phyloP scores from a whole-genome alignment of 2,113 vertebrate genomes.

The Anoplopoma fimbria region DNA sequence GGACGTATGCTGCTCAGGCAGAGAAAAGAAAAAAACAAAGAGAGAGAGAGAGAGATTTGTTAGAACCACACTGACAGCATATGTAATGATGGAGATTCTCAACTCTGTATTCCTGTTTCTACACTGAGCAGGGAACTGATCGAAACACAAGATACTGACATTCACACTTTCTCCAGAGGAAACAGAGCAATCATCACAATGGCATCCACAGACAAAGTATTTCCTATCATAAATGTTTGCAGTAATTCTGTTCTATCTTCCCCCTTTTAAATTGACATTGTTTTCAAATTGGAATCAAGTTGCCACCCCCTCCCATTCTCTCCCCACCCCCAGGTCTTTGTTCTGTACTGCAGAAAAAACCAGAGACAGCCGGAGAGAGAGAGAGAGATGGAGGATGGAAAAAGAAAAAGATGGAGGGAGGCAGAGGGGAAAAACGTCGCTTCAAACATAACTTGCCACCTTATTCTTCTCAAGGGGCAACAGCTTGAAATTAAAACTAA shows the following conservation, averaged over 20 bases:
- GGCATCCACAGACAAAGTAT: conserved; percentile 49
- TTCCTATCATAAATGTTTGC: conserved; percentile 65
- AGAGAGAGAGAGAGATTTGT: conserved; percentile 61
- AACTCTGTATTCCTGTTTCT: conserved; percentile 50
- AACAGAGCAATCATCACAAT: conserved; percentile 60
- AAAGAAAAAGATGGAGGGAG: conserved; percentile 69
- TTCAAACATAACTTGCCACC: conserved; percentile 99
- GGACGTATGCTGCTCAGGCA: conserved; percentile 91
- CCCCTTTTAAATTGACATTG: conserved; percentile 67
- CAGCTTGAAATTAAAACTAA: conserved; percentile 99
- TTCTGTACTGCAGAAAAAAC: conserved; percentile 76
- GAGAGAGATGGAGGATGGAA: conserved; percentile 45
- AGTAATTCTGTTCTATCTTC: conserved; percentile 67
- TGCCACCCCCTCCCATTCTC: conserved; percentile 38
- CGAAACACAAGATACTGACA: conserved; percentile 52
- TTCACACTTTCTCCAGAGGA: conserved; percentile 42
- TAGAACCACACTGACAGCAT: conserved; percentile 48
- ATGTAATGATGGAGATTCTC: conserved; percentile 56
- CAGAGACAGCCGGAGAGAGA: conserved; percentile 53
- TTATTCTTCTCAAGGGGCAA: conserved; percentile 99
- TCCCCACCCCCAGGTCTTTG: conserved; percentile 72
- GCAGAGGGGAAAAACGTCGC: conserved; percentile 88
- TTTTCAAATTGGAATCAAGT: conserved; percentile 76
- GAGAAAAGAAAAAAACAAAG: conserved; percentile 69
- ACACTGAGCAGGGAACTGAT: conserved; percentile 51